Percentiles rank a stretch among this genome's conserved stretches.
Evolutionary conservation across 2,113 vertebrate species (phyloP).

Genomic region (Lipophrys pholis): DNA sequence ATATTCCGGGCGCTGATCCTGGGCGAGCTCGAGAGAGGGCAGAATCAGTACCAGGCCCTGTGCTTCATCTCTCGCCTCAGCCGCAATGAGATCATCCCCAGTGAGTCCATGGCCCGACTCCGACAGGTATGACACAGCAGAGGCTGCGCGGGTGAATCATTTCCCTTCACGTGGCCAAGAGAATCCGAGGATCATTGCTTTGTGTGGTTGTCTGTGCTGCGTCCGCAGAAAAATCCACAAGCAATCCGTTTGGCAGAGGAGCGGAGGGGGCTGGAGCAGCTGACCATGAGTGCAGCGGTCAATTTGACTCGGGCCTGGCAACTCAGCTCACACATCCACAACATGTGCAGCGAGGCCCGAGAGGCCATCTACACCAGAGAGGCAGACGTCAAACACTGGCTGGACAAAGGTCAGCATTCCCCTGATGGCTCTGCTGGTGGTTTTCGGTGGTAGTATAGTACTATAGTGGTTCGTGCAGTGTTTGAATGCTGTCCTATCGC

Average conservation of each 20-base stretch:
- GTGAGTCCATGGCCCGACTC: conserved; percentile 96
- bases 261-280: conserved; percentile 86
- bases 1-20: conserved; percentile 96
- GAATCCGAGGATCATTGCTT: background rate
- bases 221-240: conserved; percentile 91
- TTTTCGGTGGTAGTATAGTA: background rate
- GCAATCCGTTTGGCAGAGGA: conserved; percentile 93
- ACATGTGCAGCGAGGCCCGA: conserved; percentile 91
- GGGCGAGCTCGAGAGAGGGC: conserved; percentile 95
- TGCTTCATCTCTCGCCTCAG: conserved; percentile 93
- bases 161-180: background rate
- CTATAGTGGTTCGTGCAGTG: too few relatives aligned
- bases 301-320: conserved; percentile 91
- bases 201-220: conserved; percentile 8
- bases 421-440: background rate
- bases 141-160: background rate
- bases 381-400: conserved; percentile 92
- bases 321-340: conserved; percentile 92
- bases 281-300: conserved; percentile 90
- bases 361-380: conserved; percentile 93
- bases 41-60: conserved; percentile 95
- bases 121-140: conserved; percentile 85
- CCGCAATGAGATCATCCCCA: conserved; percentile 97
- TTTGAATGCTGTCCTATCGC: background rate
- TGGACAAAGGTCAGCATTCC: conserved; percentile 88